Evolutionary conservation across 2,888 invertebrate genomes (phyloP), one percentile per base, ranked within the genome.

Genomic region (Ormyrus nitidulus): DNA sequence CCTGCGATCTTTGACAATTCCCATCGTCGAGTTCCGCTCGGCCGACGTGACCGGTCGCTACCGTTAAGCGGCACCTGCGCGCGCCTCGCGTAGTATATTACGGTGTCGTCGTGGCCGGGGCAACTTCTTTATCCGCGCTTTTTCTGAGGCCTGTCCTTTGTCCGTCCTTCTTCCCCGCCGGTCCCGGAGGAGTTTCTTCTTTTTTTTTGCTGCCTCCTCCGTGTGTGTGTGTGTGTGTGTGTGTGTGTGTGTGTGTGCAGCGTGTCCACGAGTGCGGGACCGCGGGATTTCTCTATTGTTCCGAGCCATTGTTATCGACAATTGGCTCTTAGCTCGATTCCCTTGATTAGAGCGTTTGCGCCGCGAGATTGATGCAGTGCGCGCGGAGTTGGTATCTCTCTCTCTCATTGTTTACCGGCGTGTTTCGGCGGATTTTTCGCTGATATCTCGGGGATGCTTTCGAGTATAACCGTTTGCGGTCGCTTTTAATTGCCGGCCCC

Each of bases 21-120:
- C 49, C 34, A n/a, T 19, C 65, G n/a, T 64, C 48, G 3, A 51
- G 51, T 19, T 44, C 65, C 8, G 6, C 2, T n/a, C 34, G 54
- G 48, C 10, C 53, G 72, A 73, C 61, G 66, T 73, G 78, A 78
- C 78, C 72, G 66, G 66, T 56, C 78, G 61, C 73, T 78, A 78
- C 78, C 78, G 78, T 78, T 78, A 73, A 77, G 56, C 70, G 51
- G 66, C 69, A 54, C 77, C 69, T 77, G 66, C 6, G 44, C 51
- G 53, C 48, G n/a, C 11, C 6, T 6, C 6, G 44, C 51, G 53
- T 65, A 44, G 11, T 71, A 59, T 64, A 73, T 73, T 64, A 54
- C 54, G 56, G 56, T 75, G 74, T 75, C 74, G 66, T 56, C 34
- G 34, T 34, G 34, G 51, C 34, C 46, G 19, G 66, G 51, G 68